A percentile compares a stretch with the other conserved stretches of the same genome.
Evolutionary conservation across 2,797 vertebrate genomes (phyloP).

Genomic region (Echeneis naucrates): DNA sequence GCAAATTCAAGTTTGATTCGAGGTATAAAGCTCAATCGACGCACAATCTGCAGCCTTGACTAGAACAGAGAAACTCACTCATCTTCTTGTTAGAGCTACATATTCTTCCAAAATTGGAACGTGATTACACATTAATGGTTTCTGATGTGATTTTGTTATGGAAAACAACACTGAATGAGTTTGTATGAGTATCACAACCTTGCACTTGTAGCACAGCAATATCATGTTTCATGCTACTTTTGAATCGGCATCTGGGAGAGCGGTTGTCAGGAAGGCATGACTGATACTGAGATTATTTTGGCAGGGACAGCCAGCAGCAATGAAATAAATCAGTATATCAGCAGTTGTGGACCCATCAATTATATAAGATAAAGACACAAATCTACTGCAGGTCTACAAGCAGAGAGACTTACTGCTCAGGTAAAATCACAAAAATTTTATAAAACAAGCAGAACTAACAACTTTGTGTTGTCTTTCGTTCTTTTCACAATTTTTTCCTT

Average conservation of each 20-base stretch:
- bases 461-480: conserved; percentile 75
- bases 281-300: neutral
- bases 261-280: neutral
- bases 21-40: neutral
- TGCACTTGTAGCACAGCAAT: neutral
- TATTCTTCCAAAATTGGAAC: neutral
- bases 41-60: neutral
- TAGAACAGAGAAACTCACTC: neutral
- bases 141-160: neutral
- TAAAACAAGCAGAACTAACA: neutral
- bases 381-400: neutral
- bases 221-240: neutral
- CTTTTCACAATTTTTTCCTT: conserved; percentile 73
- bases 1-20: neutral
- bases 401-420: too few species aligned
- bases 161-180: too few species aligned
- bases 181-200: too few species aligned
- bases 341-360: neutral
- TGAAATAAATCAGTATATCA: neutral
- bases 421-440: neutral
- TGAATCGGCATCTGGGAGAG: neutral
- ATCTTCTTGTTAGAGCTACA: neutral
- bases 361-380: neutral
- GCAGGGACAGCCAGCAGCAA: neutral
- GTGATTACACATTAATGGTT: neutral